A percentile compares a stretch with the other conserved stretches of the same genome.
Evolutionary conservation across 2,113 vertebrate species (phyloP).

Genomic region (Romanogobio albipinnatus): DNA sequence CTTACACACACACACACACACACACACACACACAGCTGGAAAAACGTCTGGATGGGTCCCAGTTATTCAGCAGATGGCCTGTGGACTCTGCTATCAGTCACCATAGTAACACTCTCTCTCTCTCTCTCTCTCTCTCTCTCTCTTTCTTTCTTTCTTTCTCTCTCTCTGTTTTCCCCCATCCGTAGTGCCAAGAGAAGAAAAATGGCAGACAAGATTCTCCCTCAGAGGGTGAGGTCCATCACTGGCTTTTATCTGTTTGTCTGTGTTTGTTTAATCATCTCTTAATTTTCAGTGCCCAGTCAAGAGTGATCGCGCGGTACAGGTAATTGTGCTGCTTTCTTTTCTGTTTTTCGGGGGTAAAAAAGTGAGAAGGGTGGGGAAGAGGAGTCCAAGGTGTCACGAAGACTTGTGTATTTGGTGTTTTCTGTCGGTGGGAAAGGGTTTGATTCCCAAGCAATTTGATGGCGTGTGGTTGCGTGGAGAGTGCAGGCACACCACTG

Average conservation of each 20-base stretch:
- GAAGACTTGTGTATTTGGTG: constrained; percentile 5
- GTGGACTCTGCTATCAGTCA: constrained; percentile 90
- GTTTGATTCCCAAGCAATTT: background rate
- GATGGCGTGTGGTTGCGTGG: background rate
- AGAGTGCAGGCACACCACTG: background rate
- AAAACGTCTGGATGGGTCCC: constrained; percentile 86
- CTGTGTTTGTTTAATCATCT: background rate
- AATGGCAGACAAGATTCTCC: constrained; percentile 99
- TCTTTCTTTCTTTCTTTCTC: constrained; percentile 51
- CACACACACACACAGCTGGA: constrained; percentile 73
- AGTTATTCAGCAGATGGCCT: constrained; percentile 97
- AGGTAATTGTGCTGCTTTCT: constrained; percentile 40
- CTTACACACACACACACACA: constrained; percentile 40
- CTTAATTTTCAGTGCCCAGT: constrained; percentile 2
- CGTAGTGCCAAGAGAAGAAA: constrained; percentile 98
- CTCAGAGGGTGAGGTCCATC: constrained; percentile 90
- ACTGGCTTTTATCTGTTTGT: constrained; percentile 39
- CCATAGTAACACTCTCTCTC: constrained; percentile 88
- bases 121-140: constrained; percentile 64
- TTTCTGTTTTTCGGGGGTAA: background rate
- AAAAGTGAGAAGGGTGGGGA: constrained; percentile 4
- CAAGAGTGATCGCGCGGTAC: background rate
- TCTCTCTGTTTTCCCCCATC: constrained; percentile 65
- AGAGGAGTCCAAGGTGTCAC: background rate
- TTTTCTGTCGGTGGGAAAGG: background rate